Percentiles rank a stretch among this genome's conserved stretches.
Conservation (phyloP, 2,113 vertebrate species). For the Puffinus mauretanicus region DNA sequence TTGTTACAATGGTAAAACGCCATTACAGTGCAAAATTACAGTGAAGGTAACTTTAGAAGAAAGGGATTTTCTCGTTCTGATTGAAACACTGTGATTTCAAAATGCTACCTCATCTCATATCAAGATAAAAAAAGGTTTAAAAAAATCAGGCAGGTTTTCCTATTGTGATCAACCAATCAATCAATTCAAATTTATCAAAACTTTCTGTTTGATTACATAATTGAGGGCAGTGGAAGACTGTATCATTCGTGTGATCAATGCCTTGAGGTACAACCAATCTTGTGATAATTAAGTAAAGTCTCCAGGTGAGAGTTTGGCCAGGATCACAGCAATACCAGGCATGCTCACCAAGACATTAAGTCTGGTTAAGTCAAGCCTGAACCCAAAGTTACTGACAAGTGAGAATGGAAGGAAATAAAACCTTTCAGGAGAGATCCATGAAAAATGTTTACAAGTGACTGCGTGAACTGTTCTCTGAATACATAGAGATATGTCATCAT, state of each 20-base stretch:
- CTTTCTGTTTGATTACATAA: not conserved
- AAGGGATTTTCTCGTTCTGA: not conserved
- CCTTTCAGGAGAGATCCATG: not conserved
- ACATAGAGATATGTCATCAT: not conserved
- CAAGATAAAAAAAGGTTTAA: not conserved
- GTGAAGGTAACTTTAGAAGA: not conserved
- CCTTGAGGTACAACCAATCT: not conserved
- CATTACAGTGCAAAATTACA: not conserved
- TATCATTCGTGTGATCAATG: not conserved
- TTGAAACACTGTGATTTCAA: not conserved
- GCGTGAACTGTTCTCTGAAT: not conserved
- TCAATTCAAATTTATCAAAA: not conserved
- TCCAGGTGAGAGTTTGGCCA: not conserved
- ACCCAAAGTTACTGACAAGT: not conserved
- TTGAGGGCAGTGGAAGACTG: not conserved
- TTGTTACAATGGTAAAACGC: not conserved
- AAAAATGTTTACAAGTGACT: not conserved
- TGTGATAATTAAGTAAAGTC: not conserved
- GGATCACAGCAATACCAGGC: not conserved
- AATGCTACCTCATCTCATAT: not conserved
- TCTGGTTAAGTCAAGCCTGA: not conserved
- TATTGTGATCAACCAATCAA: not conserved
- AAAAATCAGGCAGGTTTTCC: not conserved
- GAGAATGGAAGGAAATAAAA: not conserved
- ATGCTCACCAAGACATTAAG: not conserved